Percentiles rank a stretch among this genome's conserved stretches.
Conservation (phyloP, 2,888 invertebrate genomes). For the Rotaria sp. region DNA sequence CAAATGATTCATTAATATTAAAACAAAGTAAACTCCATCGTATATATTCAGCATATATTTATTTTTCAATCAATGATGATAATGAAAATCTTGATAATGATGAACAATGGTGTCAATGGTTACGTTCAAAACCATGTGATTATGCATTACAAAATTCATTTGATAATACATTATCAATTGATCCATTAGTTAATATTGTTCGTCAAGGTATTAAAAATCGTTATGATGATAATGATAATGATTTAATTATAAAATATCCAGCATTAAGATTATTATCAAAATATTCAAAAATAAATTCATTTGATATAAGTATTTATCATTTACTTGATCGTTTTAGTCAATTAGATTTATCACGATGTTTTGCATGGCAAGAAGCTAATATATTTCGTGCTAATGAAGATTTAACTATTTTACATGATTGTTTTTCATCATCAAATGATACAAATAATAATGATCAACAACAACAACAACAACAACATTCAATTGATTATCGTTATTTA, state of each 20-base stretch:
- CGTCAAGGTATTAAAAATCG: not conserved
- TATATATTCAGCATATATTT: not conserved
- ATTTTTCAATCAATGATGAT: not conserved
- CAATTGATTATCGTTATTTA: conserved; percentile 10
- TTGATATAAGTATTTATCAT: conserved; percentile 5
- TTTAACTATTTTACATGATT: not conserved
- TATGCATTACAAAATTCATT: not conserved
- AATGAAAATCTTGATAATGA: not conserved
- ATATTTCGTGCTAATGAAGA: not conserved
- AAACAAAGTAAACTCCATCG: not conserved
- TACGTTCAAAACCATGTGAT: not conserved
- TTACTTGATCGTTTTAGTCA: conserved; percentile 14
- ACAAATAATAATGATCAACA: not conserved
- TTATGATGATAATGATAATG: not conserved
- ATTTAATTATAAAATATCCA: not conserved
- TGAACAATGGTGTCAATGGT: conserved; percentile 10
- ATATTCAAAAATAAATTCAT: not conserved
- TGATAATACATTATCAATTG: not conserved
- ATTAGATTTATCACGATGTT: not conserved
- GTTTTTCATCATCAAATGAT: not conserved
- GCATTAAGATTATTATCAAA: conserved; percentile 11
- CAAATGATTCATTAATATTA: not conserved
- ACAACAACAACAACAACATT: not conserved
- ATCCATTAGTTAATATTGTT: not conserved
- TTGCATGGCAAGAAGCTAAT: not conserved